Evolutionary conservation across 2,113 vertebrate genomes (phyloP).

Genomic region (Brachirus orientalis): DNA sequence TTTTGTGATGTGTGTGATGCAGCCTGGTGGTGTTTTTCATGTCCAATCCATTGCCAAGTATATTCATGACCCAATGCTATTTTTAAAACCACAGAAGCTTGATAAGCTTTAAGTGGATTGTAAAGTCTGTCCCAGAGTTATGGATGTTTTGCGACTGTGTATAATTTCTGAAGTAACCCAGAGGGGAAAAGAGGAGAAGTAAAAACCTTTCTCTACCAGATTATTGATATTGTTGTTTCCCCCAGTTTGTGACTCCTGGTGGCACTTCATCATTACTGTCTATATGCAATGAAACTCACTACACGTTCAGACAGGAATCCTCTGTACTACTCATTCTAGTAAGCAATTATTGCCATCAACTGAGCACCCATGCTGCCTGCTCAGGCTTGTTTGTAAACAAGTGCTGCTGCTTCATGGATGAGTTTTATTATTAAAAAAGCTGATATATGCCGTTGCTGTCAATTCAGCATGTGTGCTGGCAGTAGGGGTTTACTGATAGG

Average conservation of each 20-base stretch:
- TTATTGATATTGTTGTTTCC: neutral
- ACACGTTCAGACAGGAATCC: conserved; percentile 15
- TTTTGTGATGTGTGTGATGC: no score
- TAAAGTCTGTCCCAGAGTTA: neutral
- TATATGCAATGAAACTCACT: conserved; percentile 2
- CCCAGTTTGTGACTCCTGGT: neutral
- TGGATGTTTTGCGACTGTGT: neutral
- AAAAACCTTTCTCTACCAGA: neutral
- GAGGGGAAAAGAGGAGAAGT: neutral
- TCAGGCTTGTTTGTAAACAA: neutral
- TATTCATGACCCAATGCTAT: neutral
- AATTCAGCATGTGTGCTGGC: neutral
- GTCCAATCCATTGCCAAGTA: neutral
- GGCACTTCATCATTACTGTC: conserved; percentile 6
- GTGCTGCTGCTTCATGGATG: neutral
- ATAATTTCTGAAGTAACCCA: neutral
- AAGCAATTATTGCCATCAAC: conserved; percentile 12
- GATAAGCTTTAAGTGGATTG: neutral
- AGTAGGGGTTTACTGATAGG: neutral
- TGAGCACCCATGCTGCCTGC: neutral
- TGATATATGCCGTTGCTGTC: neutral
- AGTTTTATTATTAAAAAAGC: neutral
- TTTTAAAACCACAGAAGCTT: conserved; percentile 1
- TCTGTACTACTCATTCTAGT: neutral
- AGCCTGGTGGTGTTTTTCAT: neutral